Evolutionary conservation across 1,140 invertebrate species (phyloP).

Genomic region (Lucilia sericata): DNA sequence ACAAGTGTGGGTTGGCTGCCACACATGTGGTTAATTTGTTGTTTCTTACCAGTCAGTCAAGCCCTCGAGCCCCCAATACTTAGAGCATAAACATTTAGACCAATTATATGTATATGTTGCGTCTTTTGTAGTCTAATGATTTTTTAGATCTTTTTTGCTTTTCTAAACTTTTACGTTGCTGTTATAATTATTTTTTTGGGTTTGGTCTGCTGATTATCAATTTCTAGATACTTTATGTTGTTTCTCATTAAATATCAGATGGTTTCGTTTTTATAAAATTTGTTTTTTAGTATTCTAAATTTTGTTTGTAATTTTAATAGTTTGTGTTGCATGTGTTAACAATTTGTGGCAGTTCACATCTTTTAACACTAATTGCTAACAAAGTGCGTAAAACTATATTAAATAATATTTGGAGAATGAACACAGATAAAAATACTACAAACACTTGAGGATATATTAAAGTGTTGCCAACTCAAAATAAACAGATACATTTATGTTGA

Average conservation of each 20-base stretch:
- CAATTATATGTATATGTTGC: slow-evolving; percentile 7
- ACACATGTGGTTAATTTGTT: slow-evolving; percentile 31
- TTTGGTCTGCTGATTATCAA: slow-evolving; percentile 2
- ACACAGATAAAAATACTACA: neutral
- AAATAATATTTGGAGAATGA: neutral
- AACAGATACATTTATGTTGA: too few species aligned
- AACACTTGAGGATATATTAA: neutral
- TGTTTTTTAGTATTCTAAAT: neutral
- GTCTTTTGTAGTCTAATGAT: slow-evolving; percentile 11
- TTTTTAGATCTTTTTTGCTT: neutral
- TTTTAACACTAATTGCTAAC: slow-evolving; percentile 36
- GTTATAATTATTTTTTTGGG: neutral
- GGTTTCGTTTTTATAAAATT: neutral
- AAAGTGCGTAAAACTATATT: slow-evolving; percentile 16
- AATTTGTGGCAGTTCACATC: slow-evolving; percentile 36
- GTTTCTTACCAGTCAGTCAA: neutral
- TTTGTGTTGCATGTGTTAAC: slow-evolving; percentile 23
- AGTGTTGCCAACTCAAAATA: too few species aligned
- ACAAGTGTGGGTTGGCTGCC: slow-evolving; percentile 21
- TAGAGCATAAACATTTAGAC: neutral
- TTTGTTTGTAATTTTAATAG: too few species aligned
- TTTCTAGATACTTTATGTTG: neutral
- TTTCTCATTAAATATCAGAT: neutral
- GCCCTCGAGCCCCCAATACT: neutral
- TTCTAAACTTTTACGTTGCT: neutral